Base-by-base conservation (phyloP, 2,797 vertebrate genomes). In the Eurystomus glaucurus region DNA sequence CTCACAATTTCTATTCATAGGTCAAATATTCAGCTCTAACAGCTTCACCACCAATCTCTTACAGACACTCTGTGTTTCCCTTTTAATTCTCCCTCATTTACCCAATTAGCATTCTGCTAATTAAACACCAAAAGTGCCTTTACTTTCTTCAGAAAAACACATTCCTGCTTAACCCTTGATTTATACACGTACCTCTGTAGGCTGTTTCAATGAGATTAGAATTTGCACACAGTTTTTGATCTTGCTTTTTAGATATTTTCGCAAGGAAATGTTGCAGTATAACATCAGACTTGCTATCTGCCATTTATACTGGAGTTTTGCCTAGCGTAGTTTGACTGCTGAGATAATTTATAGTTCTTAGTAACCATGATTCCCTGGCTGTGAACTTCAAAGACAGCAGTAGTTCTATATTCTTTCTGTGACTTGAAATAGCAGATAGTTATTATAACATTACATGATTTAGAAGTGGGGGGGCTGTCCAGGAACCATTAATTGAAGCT, bases 291-390 rank as follows among this genome's bases (percentile, higher is more conserved):
- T 85, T 10, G 1, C 22, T 64, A 65, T 29, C 52, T 82, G 23
- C 14, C 64, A 26, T 92, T 87, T 80, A 70, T 26, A 64, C 51
- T 58, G 37, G 45, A 70, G 65, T 55, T 92, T 90, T 68, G 65
- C 88, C 85, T 64, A 3, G 39, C 28, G 6, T 46, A 75, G 90
- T 78, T 89, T 57, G 71, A 85, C 88, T 95, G 70, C 93, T 91
- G 79, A 95, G 72, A 96, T 91, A 95, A 95, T 91, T 95, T 82
- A 65, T 81, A 88, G 84, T 81, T 84, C 96, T 97, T 61, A 85
- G 83, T 62, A 94, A 82, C 79, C 87, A 43, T 37, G 93, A 90
- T 88, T 50, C 55, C 31, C 87, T 35, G 66, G 28, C 60, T 94
- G 64, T 45, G 85, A 95, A 91, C 76, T 70, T 96, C 58, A 97